Conservation (phyloP, 2,113 vertebrate genomes). For the Indicator maculatus region DNA sequence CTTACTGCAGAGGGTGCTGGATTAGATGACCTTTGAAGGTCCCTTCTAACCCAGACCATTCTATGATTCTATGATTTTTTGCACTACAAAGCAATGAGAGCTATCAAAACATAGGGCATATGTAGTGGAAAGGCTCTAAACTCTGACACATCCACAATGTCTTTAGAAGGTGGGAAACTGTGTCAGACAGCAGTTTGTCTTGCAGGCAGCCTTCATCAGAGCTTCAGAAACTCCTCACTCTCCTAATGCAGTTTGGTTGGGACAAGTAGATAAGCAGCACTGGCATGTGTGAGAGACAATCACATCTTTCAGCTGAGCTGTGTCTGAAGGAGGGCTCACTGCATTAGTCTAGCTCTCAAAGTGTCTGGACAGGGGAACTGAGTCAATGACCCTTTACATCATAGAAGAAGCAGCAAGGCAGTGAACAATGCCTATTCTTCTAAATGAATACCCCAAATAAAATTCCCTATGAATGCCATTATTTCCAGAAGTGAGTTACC, state of each 20-base stretch:
- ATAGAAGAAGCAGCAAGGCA: not conserved
- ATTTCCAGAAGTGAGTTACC: constrained; percentile 6
- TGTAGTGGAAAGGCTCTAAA: not conserved
- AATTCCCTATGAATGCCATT: not conserved
- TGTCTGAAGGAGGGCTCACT: not conserved
- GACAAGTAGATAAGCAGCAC: not conserved
- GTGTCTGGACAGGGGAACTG: not conserved
- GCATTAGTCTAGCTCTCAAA: not conserved
- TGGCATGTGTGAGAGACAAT: fast-evolving
- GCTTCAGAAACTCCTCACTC: not conserved
- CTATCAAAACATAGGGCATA: not conserved
- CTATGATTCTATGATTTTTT: too few species aligned
- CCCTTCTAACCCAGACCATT: too few species aligned
- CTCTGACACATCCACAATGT: not conserved
- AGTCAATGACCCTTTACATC: not conserved
- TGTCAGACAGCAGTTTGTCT: not conserved
- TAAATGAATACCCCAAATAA: not conserved
- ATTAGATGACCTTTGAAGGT: too few species aligned
- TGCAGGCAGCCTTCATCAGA: not conserved
- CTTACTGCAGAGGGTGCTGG: too few species aligned
- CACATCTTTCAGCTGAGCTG: not conserved
- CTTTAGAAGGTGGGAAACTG: not conserved
- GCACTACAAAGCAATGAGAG: fast-evolving
- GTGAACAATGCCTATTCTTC: not conserved
- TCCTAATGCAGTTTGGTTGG: not conserved